Percentiles rank a stretch among this genome's conserved stretches.
These are phyloP conservation scores for Characodon lateralis DNA, from an alignment of 2,797 vertebrate species.

Conservation along the genomic window DNA sequence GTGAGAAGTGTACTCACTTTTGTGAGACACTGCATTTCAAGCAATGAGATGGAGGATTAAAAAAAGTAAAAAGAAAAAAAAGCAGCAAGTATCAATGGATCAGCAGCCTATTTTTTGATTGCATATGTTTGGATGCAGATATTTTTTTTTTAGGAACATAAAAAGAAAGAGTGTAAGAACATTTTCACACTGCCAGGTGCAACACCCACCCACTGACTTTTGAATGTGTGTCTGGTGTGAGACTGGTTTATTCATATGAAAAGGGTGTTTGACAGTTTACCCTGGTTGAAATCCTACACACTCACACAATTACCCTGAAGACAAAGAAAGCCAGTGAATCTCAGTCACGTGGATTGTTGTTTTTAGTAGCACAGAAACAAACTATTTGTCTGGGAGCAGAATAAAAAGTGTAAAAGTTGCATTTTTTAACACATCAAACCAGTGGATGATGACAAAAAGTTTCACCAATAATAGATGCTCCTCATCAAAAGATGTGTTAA, in stretches of 20 bases:
- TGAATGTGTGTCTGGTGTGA: constrained; percentile 25
- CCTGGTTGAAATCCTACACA: constrained; percentile 15
- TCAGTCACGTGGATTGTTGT: constrained; percentile 38
- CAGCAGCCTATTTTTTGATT: background rate
- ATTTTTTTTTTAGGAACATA: constrained; percentile 10
- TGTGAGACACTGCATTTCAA: background rate
- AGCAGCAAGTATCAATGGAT: constrained; percentile 5
- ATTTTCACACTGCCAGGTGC: constrained; percentile 32
- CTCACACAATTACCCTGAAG: background rate
- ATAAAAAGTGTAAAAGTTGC: constrained; percentile 7
- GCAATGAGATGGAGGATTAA: constrained; percentile 13
- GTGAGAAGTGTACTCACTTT: too few relatives aligned
- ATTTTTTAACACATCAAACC: constrained; percentile 34
- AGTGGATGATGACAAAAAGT: constrained; percentile 27
- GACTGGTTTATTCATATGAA: constrained; percentile 18
- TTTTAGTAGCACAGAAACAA: constrained; percentile 27
- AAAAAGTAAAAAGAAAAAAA: background rate
- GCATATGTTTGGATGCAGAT: background rate
- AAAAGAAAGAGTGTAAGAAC: background rate
- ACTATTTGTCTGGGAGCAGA: constrained; percentile 9
- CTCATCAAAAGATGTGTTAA: constrained; percentile 40
- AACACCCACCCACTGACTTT: constrained; percentile 24
- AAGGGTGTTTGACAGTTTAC: constrained; percentile 23
- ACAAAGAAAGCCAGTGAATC: constrained; percentile 48
- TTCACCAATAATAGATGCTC: constrained; percentile 40